These are phyloP conservation scores for Philaethria dido DNA, from an alignment of 2,888 invertebrate genomes.

Conservation along the genomic window DNA sequence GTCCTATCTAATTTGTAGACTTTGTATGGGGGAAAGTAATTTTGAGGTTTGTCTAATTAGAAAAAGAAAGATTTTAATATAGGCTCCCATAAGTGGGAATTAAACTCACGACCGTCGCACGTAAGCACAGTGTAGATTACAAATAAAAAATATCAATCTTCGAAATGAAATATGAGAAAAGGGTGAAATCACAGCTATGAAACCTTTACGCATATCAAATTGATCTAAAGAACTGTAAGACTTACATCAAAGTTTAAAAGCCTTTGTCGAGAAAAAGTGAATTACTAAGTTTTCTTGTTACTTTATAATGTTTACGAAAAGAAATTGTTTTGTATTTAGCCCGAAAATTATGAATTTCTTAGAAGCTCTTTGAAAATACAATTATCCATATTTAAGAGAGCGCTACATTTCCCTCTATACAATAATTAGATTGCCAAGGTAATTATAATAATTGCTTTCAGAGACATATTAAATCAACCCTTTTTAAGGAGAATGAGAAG, in stretches of 20 bases:
- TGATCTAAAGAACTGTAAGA: constrained; percentile 9
- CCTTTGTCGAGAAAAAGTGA: constrained; percentile 21
- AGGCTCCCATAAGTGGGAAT: too few relatives aligned
- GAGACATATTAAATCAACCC: constrained; percentile 72
- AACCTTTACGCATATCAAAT: constrained; percentile 20
- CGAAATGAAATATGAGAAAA: constrained; percentile 5
- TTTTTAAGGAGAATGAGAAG: constrained; percentile 47
- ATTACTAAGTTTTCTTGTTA: constrained; percentile 32
- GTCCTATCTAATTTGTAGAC: too few relatives aligned
- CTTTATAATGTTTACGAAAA: constrained; percentile 46
- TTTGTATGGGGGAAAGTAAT: too few relatives aligned
- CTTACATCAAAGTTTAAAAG: constrained; percentile 27
- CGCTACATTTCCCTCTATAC: constrained; percentile 65
- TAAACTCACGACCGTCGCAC: too few relatives aligned
- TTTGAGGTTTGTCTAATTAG: too few relatives aligned
- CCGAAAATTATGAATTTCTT: constrained; percentile 65
- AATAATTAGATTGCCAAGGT: constrained; percentile 73
- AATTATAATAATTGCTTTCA: constrained; percentile 80
- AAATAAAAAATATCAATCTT: background rate
- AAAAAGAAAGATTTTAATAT: too few relatives aligned
- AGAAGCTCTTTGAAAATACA: constrained; percentile 72
- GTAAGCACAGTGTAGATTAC: too few relatives aligned
- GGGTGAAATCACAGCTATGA: background rate
- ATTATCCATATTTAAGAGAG: constrained; percentile 68
- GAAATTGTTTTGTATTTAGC: constrained; percentile 50